Evolutionary conservation across 2,888 invertebrate genomes (phyloP), one percentile per base, ranked within the genome.

Genomic region (Strigamia crassipes): DNA sequence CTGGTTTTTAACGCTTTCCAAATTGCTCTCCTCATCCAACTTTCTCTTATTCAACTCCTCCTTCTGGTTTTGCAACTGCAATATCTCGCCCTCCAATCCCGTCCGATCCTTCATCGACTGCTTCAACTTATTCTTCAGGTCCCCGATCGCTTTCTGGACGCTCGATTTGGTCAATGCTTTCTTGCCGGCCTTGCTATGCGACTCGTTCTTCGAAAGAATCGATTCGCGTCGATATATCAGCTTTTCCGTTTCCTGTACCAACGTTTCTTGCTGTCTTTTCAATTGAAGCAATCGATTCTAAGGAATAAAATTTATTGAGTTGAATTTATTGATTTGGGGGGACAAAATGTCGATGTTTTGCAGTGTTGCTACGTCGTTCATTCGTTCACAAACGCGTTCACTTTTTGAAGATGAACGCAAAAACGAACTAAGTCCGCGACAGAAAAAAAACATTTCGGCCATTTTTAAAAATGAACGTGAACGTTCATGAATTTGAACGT

Each of bases 241-340:
- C 46, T 80, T 80, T 18, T 80, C 80, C 2, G 80, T 42, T 80
- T 80, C 80, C 38, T 80, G 80, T 10, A 80, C 18, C 10, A 80
- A 31, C 9, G 46, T 21, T 80, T 80, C 80, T 31, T 80, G 80
- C 38, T 80, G 80, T 21, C 46, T 12, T 13, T 31, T 18, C n/a
- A 80, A 31, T 18, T 80, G 80, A 42, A 38, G 38, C 6, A 42
- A 46, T 5, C 80, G 80, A 46, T 42, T 46, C 80, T 80, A 73
- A 3, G 12, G 10, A 6, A 8, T 12, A 46, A n/a, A 73, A 15
- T 6, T 73, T 5, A 56, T 10, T 15, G 2, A 77, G 8, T 15
- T 9, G 8, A 77, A 18, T 77, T 15, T 5, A n/a, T 18, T n/a
- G n/a, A n/a, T n/a, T n/a, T n/a, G n/a, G n/a, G n/a, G n/a, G n/a